Evolutionary conservation across 2,888 invertebrate species (phyloP).

Genomic region (Phrixothrix hirtus): DNA sequence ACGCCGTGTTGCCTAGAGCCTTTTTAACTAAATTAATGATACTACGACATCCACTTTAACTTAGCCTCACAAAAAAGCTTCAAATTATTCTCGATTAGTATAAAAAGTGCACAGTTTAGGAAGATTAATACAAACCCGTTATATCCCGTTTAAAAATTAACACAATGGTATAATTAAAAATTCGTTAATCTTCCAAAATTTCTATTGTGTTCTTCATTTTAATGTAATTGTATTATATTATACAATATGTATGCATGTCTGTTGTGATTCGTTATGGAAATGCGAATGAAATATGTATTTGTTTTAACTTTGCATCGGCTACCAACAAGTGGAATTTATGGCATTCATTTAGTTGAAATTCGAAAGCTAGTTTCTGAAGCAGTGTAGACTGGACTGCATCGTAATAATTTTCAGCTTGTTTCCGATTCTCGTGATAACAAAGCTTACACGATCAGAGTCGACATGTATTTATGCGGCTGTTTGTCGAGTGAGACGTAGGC

Average conservation of each 20-base stretch:
- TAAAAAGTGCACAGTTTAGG: slow-evolving; percentile 13
- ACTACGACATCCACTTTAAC: slow-evolving; percentile 26
- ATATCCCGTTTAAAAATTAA: slow-evolving; percentile 12
- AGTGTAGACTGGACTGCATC: slow-evolving; percentile 26
- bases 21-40: slow-evolving; percentile 23
- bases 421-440: slow-evolving; percentile 41
- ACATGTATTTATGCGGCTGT: slow-evolving; percentile 49
- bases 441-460: slow-evolving; percentile 39
- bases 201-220: too few species aligned
- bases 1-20: slow-evolving; percentile 23
- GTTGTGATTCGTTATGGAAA: slow-evolving; percentile 42
- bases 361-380: slow-evolving; percentile 14
- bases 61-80: slow-evolving; percentile 21
- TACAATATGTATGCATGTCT: slow-evolving; percentile 40
- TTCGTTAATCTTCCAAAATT: too few species aligned
- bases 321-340: slow-evolving; percentile 36
- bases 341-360: slow-evolving; percentile 36
- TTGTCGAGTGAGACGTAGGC: slow-evolving; percentile 43
- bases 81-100: slow-evolving; percentile 20
- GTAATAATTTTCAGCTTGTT: slow-evolving; percentile 35
- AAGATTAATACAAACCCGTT: slow-evolving; percentile 15
- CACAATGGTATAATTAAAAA: slow-evolving; percentile 25
- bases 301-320: slow-evolving; percentile 38
- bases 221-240: slow-evolving; percentile 14
- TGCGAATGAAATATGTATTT: slow-evolving; percentile 41